Evolutionary conservation across 2,797 vertebrate genomes (phyloP).

Genomic region (Bradypus variegatus): DNA sequence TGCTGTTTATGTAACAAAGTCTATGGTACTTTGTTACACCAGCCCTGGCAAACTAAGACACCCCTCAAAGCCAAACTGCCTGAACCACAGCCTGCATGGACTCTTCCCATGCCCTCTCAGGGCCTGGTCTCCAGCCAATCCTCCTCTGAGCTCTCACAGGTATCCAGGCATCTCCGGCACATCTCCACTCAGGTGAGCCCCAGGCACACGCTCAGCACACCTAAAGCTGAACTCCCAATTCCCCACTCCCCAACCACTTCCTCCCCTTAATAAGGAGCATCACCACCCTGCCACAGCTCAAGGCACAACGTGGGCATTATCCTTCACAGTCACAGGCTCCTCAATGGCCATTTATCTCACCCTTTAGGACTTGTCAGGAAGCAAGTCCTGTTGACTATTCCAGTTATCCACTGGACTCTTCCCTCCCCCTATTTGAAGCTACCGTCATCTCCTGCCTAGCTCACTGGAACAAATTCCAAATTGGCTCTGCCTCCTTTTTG

Average conservation of each 20-base stretch:
- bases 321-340: not conserved
- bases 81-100: not conserved
- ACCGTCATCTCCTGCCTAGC: not conserved
- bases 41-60: too few relatives aligned
- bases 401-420: not conserved
- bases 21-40: too few relatives aligned
- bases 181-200: not conserved
- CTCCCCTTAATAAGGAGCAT: not conserved
- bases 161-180: too few relatives aligned
- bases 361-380: not conserved
- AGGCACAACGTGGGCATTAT: not conserved
- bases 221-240: not conserved
- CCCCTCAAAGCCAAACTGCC: not conserved
- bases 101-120: not conserved
- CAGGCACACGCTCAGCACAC: not conserved
- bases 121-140: not conserved
- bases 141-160: not conserved
- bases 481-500: not conserved
- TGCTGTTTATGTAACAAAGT: too few relatives aligned
- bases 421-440: not conserved
- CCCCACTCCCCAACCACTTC: not conserved
- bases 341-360: not conserved
- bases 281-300: not conserved
- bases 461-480: not conserved
- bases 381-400: not conserved